phyloP scores from a whole-genome alignment of 2,888 invertebrate genomes.

The Synanthedon andrenaeformis region DNA sequence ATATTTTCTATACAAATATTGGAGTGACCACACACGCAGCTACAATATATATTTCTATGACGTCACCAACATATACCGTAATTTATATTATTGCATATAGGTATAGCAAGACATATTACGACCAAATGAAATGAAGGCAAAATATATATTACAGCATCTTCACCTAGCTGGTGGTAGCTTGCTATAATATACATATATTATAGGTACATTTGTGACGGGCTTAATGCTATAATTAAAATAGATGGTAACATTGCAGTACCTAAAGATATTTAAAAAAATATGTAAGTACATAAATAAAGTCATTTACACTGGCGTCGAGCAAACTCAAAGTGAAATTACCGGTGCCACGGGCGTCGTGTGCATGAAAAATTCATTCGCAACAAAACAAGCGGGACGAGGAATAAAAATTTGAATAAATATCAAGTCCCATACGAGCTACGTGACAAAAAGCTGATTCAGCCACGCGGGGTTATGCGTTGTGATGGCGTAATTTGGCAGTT shows the following conservation, averaged over 20 bases:
- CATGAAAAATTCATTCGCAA: constrained; percentile 67
- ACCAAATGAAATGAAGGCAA: no score
- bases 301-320: constrained; percentile 47
- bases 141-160: no score
- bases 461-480: constrained; percentile 53
- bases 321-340: constrained; percentile 67
- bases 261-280: constrained; percentile 21
- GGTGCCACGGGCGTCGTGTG: constrained; percentile 52
- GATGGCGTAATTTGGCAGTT: constrained; percentile 13
- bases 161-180: no score
- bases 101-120: no score
- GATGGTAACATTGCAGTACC: constrained; percentile 17
- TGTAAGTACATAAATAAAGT: constrained; percentile 52
- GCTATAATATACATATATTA: no score
- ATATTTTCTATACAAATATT: no score
- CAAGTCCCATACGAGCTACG: constrained; percentile 47
- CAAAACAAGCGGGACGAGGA: constrained; percentile 60
- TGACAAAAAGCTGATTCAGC: constrained; percentile 57
- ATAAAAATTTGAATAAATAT: constrained; percentile 70
- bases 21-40: no score
- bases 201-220: no score
- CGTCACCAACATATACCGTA: no score
- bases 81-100: no score
- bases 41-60: no score
- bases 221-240: no score